Percentiles rank a stretch among this genome's conserved stretches.
phyloP scores from a whole-genome alignment of 2,888 invertebrate species.

The Trisateles emortualis region DNA sequence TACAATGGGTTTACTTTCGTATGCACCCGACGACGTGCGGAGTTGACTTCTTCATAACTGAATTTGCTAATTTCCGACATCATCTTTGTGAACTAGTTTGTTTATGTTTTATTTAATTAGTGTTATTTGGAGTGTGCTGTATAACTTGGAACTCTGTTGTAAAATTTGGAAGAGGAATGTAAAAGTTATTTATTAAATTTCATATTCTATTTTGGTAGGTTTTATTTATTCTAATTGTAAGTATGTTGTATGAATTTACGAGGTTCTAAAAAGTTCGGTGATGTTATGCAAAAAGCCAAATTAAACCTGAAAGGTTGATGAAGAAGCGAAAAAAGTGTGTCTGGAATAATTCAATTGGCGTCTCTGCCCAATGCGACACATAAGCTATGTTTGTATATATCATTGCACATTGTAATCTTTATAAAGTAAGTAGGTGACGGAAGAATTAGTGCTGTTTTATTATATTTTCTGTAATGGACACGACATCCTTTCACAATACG shows the following conservation, averaged over 20 bases:
- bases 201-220: not conserved
- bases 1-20: constrained; percentile 56
- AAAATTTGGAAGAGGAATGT: not conserved
- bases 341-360: too few relatives aligned
- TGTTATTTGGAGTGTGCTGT: constrained; percentile 20
- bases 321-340: too few relatives aligned
- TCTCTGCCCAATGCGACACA: too few relatives aligned
- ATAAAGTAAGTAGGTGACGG: too few relatives aligned
- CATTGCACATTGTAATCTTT: too few relatives aligned
- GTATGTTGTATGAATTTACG: too few relatives aligned
- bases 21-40: constrained; percentile 37
- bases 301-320: too few relatives aligned
- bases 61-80: constrained; percentile 41
- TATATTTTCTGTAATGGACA: not conserved
- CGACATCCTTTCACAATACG: not conserved
- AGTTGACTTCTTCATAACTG: constrained; percentile 38
- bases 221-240: too few relatives aligned
- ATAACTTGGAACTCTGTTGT: not conserved
- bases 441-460: not conserved
- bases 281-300: too few relatives aligned
- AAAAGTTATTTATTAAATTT: not conserved
- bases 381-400: too few relatives aligned
- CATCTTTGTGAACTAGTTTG: constrained; percentile 26
- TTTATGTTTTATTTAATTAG: constrained; percentile 18
- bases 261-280: too few relatives aligned